These are phyloP conservation scores for Crocidura indochinensis DNA, from an alignment of 2,797 vertebrate genomes.

Conservation along the genomic window DNA sequence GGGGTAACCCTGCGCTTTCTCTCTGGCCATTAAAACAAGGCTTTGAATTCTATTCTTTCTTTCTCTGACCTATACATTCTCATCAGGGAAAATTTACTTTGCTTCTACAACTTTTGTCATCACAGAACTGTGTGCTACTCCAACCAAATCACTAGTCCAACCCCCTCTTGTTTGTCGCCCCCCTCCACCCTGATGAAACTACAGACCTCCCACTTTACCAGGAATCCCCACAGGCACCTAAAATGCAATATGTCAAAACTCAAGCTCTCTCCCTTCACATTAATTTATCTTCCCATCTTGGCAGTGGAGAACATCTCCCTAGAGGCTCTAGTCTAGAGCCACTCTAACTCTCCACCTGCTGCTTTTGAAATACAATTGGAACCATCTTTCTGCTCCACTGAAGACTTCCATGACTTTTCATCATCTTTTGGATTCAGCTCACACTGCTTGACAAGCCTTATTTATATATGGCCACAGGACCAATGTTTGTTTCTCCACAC, in stretches of 20 bases:
- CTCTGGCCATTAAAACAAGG: constrained; percentile 56
- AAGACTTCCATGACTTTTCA: constrained; percentile 37
- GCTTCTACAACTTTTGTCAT: neutral
- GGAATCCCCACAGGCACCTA: neutral
- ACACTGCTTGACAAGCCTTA: constrained; percentile 17
- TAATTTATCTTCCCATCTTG: neutral
- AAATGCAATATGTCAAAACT: neutral
- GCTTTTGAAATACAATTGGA: constrained; percentile 27
- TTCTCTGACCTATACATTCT: neutral
- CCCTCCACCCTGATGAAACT: constrained; percentile 27
- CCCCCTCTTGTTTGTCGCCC: neutral
- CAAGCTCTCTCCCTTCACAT: constrained; percentile 20
- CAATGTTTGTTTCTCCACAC: neutral
- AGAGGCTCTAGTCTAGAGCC: neutral
- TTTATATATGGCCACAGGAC: neutral
- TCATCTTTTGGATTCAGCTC: constrained; percentile 25
- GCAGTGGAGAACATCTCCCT: neutral
- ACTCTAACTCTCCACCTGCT: neutral
- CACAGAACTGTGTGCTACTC: neutral
- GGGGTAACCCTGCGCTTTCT: no score
- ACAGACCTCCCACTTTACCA: neutral
- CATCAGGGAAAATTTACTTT: constrained; percentile 39
- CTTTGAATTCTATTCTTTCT: constrained; percentile 84
- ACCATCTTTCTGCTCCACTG: neutral
- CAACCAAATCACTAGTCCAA: neutral